Evolutionary conservation across 1,140 invertebrate species (phyloP), one percentile per base, ranked within the genome.

Genomic region (Phenacoccus solenopsis): DNA sequence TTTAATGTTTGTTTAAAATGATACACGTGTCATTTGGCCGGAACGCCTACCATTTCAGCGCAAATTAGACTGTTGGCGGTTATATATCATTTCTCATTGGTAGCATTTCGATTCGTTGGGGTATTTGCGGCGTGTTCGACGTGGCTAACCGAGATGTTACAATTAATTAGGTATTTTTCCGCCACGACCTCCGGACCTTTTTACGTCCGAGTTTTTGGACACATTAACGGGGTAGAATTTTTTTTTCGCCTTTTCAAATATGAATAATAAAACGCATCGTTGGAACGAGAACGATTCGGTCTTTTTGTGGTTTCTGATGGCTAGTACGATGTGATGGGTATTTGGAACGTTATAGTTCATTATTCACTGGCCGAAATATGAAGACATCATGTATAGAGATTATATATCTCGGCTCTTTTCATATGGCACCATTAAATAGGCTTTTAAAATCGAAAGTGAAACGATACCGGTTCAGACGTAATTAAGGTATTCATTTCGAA

Each of bases 1-100:
- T 64, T 64, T 64, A 64, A 64, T 64, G 59, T 64, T 64, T 64
- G 59, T 25, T 25, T 64, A 64, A 64, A 64, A 64, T 64, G 59
- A 64, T 64, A 64, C 59, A 64, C 59, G 59, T 64, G 59, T 64
- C 59, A 27, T 64, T 64, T 64, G 20, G 59, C 25, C 59, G 59
- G 25, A 64, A 64, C 59, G 59, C 59, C 59, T 64, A 64, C 59
- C 59, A 64, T 64, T 64, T 64, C 59, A 24, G 20, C 59, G 59
- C 59, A 64, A 64, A 64, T 64, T 64, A 64, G 59, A 64, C 59
- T 27, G 59, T 64, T 27, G 20, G 4, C 59, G 59, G 59, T 64
- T 2, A 64, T 64, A 25, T 64, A 24, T 64, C 59, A 64, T 64
- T 64, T 64, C 59, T 64, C 59, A 64, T 64, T 64, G 22, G 3